A percentile compares a stretch with the other conserved stretches of the same genome.
These are phyloP conservation scores for Eupithecia centaureata DNA, from an alignment of 2,888 invertebrate genomes.

Conservation along the genomic window DNA sequence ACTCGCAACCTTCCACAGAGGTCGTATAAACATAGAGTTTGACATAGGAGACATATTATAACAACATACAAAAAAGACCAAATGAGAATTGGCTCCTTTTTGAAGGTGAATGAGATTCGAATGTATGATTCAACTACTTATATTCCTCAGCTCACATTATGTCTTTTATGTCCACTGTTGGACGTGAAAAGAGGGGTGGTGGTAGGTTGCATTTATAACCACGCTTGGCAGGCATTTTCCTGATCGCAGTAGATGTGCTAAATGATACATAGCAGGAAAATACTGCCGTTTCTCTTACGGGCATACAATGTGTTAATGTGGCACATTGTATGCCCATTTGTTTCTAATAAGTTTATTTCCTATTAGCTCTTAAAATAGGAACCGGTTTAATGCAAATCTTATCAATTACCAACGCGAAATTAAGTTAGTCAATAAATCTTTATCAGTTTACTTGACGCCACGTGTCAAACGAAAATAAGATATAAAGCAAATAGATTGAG, in stretches of 20 bases:
- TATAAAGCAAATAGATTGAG: conserved; percentile 10
- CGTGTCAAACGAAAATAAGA: conserved; percentile 25
- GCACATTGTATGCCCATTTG: background rate
- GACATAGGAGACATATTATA: too few relatives aligned
- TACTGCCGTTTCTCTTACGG: background rate
- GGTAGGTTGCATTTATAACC: too few relatives aligned
- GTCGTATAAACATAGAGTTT: too few relatives aligned
- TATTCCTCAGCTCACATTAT: too few relatives aligned
- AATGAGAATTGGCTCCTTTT: too few relatives aligned
- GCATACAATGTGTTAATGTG: too few relatives aligned
- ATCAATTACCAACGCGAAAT: conserved; percentile 14
- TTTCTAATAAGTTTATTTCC: background rate
- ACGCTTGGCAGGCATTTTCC: background rate
- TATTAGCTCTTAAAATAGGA: background rate
- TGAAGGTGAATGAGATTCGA: too few relatives aligned
- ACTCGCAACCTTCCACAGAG: too few relatives aligned
- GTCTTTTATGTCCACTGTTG: too few relatives aligned
- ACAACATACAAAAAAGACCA: too few relatives aligned
- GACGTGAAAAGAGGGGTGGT: too few relatives aligned
- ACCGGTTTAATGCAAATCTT: conserved; percentile 8
- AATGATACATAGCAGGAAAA: background rate
- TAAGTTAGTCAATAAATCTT: conserved; percentile 2
- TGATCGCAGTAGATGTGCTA: background rate
- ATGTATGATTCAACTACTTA: too few relatives aligned
- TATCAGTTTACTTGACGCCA: conserved; percentile 17